Evolutionary conservation across 2,888 invertebrate genomes (phyloP).

Genomic region (Agrotis clavis): DNA sequence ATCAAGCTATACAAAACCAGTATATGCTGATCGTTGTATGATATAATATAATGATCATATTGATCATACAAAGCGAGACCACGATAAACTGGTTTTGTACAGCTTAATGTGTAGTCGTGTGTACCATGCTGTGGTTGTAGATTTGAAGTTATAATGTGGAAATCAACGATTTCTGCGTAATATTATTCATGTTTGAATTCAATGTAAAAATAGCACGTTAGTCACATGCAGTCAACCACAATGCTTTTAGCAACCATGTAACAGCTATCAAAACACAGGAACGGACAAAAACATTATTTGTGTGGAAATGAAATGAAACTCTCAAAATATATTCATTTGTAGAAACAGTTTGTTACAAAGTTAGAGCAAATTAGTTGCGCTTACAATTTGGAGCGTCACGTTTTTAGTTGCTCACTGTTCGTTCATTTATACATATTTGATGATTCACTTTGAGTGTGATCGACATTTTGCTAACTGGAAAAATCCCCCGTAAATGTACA

Average conservation of each 20-base stretch:
- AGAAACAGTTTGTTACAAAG: constrained; percentile 52
- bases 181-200: no score
- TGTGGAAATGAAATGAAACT: constrained; percentile 41
- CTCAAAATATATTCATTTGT: constrained; percentile 56
- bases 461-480: constrained; percentile 5
- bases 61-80: no score
- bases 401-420: constrained; percentile 42
- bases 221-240: neutral
- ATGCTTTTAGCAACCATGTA: constrained; percentile 17
- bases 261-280: constrained; percentile 16
- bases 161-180: no score
- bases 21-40: no score
- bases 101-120: no score
- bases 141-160: no score
- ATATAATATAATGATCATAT: no score
- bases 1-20: no score
- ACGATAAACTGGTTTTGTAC: no score
- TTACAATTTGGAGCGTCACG: constrained; percentile 46
- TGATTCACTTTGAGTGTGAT: constrained; percentile 43
- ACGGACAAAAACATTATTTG: constrained; percentile 42
- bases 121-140: no score
- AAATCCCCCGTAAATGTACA: neutral
- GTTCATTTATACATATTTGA: constrained; percentile 40
- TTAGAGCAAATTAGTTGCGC: constrained; percentile 61
- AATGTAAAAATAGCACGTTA: neutral